These are phyloP conservation scores for Lobophora halterata DNA, from an alignment of 2,888 invertebrate species.

Conservation along the genomic window DNA sequence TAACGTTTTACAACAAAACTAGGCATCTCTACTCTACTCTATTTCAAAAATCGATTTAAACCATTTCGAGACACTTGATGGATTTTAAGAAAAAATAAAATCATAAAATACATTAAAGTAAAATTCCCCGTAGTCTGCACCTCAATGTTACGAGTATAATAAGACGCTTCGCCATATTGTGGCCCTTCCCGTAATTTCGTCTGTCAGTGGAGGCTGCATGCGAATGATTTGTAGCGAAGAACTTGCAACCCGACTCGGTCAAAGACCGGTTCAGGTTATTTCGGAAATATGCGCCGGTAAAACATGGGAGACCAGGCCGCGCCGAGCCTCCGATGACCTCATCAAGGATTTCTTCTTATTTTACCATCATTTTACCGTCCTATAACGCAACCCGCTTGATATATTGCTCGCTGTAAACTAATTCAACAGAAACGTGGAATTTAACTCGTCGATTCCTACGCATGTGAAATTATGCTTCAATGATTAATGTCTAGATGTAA, in stretches of 20 bases:
- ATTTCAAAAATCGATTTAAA: not conserved
- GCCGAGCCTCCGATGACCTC: constrained; percentile 59
- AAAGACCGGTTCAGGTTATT: constrained; percentile 74
- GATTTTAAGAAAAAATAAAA: constrained; percentile 5
- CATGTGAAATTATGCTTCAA: constrained; percentile 3
- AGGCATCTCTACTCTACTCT: too few relatives aligned
- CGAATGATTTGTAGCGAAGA: constrained; percentile 59
- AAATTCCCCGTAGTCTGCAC: constrained; percentile 22
- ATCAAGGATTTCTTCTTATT: constrained; percentile 51
- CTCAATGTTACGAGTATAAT: constrained; percentile 24
- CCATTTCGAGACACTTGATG: not conserved
- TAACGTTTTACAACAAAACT: too few relatives aligned
- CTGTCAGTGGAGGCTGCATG: constrained; percentile 40
- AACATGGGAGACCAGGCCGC: constrained; percentile 38
- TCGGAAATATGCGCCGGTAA: constrained; percentile 62
- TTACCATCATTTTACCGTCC: constrained; percentile 34
- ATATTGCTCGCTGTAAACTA: constrained; percentile 9
- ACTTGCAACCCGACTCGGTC: constrained; percentile 61
- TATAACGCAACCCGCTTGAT: constrained; percentile 35
- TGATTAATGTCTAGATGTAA: not conserved
- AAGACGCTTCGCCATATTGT: constrained; percentile 24
- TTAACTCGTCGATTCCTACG: not conserved
- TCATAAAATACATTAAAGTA: constrained; percentile 2
- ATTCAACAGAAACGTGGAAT: constrained; percentile 4
- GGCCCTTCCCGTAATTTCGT: constrained; percentile 26